These are phyloP conservation scores for Oligia strigilis DNA, from an alignment of 2,888 invertebrate genomes.

Conservation along the genomic window DNA sequence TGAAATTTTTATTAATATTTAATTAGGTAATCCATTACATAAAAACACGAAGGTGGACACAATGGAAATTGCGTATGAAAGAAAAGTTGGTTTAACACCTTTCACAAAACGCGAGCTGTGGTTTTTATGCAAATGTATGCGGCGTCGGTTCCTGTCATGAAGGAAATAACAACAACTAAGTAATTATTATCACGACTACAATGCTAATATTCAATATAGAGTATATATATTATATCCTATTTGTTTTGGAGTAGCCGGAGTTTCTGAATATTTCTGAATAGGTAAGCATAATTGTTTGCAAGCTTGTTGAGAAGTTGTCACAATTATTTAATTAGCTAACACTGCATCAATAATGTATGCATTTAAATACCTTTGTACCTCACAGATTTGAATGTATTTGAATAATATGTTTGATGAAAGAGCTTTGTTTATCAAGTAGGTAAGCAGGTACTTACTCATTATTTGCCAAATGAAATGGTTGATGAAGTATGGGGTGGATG, in stretches of 20 bases:
- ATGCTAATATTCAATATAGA: constrained; percentile 42
- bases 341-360: not conserved
- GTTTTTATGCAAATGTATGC: constrained; percentile 55
- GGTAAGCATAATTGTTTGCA: not conserved
- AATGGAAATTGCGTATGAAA: constrained; percentile 34
- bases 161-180: constrained; percentile 47
- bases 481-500: not conserved
- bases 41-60: constrained; percentile 39
- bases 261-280: constrained; percentile 3
- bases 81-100: constrained; percentile 45
- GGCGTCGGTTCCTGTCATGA: constrained; percentile 33
- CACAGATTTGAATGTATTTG: constrained; percentile 4
- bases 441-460: not conserved
- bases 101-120: constrained; percentile 35
- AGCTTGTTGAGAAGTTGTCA: not conserved
- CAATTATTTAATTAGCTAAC: not conserved
- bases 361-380: constrained; percentile 2
- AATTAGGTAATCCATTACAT: constrained; percentile 50
- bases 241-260: constrained; percentile 12
- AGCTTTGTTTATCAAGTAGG: not conserved
- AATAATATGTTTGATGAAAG: not conserved
- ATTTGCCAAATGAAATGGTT: not conserved
- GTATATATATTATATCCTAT: no score
- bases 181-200: constrained; percentile 39
- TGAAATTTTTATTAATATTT: constrained; percentile 28